phyloP scores from a whole-genome alignment of 2,113 vertebrate genomes.

The Myiagra hebetior region DNA sequence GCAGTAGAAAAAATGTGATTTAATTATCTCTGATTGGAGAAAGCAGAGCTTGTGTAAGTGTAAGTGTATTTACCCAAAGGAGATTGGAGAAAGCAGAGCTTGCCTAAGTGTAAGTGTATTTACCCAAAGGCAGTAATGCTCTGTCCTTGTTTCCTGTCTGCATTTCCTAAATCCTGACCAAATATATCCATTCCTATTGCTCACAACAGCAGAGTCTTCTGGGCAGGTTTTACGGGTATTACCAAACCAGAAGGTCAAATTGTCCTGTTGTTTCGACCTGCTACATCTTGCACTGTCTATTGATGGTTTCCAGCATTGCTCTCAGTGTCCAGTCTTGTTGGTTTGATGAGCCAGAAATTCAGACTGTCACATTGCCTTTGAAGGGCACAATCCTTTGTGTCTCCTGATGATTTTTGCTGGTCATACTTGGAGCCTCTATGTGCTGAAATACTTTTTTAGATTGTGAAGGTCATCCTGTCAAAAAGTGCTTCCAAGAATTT shows the following conservation, averaged over 20 bases:
- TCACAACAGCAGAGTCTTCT: neutral
- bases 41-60: neutral
- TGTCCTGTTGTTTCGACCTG: neutral
- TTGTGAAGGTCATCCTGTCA: neutral
- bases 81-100: neutral
- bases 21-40: neutral
- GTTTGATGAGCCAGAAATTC: neutral
- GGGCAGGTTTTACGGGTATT: neutral
- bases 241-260: neutral
- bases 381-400: neutral
- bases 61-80: neutral
- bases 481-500: neutral
- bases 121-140: neutral
- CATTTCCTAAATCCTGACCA: neutral
- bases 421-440: neutral
- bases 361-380: neutral
- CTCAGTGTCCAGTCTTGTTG: neutral
- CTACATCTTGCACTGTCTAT: neutral
- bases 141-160: neutral
- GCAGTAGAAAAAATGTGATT: accelerated
- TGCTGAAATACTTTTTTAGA: neutral
- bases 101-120: neutral
- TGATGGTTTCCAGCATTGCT: neutral
- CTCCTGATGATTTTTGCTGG: neutral
- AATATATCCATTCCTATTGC: neutral